phyloP scores from a whole-genome alignment of 2,113 vertebrate genomes.

The Vulpes ferrilata region DNA sequence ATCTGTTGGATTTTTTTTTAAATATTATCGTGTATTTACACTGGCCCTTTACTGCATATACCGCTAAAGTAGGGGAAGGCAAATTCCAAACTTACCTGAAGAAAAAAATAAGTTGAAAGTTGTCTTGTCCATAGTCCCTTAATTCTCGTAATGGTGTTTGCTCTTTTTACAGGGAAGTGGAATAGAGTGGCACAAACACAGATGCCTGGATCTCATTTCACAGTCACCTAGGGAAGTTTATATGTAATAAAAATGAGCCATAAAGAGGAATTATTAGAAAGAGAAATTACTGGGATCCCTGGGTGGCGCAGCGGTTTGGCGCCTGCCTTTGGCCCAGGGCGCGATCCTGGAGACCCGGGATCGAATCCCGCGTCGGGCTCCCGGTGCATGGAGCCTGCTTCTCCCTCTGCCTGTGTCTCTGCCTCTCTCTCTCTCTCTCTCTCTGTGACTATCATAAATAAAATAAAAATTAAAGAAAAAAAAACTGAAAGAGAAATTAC shows the following conservation, averaged over 20 bases:
- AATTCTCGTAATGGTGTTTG: background rate
- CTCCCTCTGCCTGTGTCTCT: too few species aligned
- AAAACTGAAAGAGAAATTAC: conserved; percentile 41
- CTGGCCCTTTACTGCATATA: background rate
- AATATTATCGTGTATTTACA: background rate
- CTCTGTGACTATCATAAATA: too few species aligned
- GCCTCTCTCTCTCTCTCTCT: too few species aligned
- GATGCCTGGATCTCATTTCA: background rate
- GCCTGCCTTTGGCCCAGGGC: too few species aligned
- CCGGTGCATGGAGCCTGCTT: too few species aligned
- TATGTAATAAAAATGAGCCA: background rate
- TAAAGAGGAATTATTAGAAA: conserved; percentile 27
- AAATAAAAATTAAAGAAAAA: too few species aligned
- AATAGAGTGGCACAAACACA: background rate
- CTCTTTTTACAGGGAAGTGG: background rate
- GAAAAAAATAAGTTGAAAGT: background rate
- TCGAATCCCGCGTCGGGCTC: too few species aligned
- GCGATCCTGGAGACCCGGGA: too few species aligned
- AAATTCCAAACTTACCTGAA: conserved; percentile 32
- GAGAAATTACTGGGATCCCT: background rate
- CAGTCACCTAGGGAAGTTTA: background rate
- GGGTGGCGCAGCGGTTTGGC: too few species aligned
- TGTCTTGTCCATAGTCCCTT: background rate
- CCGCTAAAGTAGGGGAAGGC: background rate
- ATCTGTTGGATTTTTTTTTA: background rate